These are phyloP conservation scores for Cyphomyrus discorhynchus DNA, from an alignment of 2,113 vertebrate genomes.

Conservation along the genomic window DNA sequence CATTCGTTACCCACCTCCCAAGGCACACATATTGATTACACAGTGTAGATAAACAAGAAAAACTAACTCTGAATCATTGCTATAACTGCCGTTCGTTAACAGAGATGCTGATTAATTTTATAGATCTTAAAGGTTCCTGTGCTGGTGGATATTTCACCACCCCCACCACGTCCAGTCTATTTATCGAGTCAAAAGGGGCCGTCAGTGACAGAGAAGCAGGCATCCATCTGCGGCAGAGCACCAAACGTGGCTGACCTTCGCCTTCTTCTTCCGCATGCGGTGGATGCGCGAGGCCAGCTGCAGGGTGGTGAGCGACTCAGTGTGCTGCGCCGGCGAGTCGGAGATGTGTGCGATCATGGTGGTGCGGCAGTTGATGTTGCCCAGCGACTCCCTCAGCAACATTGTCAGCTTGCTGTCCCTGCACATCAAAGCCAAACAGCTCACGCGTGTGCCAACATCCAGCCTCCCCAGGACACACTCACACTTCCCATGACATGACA, in stretches of 20 bases:
- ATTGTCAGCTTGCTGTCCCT: constrained; percentile 96
- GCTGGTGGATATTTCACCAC: background rate
- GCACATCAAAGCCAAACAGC: constrained; percentile 40
- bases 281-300: constrained; percentile 92
- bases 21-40: constrained; percentile 48
- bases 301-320: constrained; percentile 85
- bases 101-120: constrained; percentile 15
- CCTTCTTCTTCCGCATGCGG: constrained; percentile 90
- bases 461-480: background rate
- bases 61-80: constrained; percentile 44
- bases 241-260: constrained; percentile 64
- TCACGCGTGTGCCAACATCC: constrained; percentile 20
- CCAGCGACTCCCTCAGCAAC: constrained; percentile 87
- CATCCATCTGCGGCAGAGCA: background rate
- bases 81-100: constrained; percentile 38
- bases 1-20: constrained; percentile 45
- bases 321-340: constrained; percentile 74
- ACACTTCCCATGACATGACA: background rate
- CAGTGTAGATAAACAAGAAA: constrained; percentile 39
- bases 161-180: background rate
- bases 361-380: constrained; percentile 83
- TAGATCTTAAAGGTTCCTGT: constrained; percentile 5
- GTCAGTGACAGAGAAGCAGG: background rate
- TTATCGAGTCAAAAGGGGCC: background rate
- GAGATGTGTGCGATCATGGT: constrained; percentile 97